Conservation (phyloP, 2,888 invertebrate genomes). For the Rapana venosa region DNA sequence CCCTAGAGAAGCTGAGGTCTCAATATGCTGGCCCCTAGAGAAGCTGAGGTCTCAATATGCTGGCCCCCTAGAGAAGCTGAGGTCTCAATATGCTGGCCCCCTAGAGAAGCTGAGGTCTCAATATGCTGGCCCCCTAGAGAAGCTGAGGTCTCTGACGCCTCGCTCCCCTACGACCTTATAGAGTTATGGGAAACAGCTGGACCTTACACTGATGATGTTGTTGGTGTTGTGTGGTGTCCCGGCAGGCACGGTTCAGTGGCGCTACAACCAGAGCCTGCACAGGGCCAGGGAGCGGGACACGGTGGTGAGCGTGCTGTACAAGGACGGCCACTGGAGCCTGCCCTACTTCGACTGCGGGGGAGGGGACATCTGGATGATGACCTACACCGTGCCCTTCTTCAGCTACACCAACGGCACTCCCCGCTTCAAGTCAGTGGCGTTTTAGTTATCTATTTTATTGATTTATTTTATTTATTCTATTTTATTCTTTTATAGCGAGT, state of each 20-base stretch:
- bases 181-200: no score
- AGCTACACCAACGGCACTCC: conserved; percentile 91
- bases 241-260: conserved; percentile 64
- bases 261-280: conserved; percentile 69
- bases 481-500: background rate
- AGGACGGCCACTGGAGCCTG: conserved; percentile 97
- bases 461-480: background rate
- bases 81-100: no score
- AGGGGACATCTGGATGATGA: conserved; percentile 98
- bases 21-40: no score
- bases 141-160: no score
- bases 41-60: no score
- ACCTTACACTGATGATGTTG: no score
- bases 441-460: background rate
- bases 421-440: conserved; percentile 92
- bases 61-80: no score
- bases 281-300: conserved; percentile 85
- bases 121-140: no score
- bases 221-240: no score
- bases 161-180: no score
- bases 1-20: no score
- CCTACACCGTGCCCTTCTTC: conserved; percentile 97
- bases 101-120: no score
- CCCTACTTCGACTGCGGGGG: conserved; percentile 98
- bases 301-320: conserved; percentile 92